phyloP scores from a whole-genome alignment of 2,797 vertebrate species.

The Gambusia yucatana region DNA sequence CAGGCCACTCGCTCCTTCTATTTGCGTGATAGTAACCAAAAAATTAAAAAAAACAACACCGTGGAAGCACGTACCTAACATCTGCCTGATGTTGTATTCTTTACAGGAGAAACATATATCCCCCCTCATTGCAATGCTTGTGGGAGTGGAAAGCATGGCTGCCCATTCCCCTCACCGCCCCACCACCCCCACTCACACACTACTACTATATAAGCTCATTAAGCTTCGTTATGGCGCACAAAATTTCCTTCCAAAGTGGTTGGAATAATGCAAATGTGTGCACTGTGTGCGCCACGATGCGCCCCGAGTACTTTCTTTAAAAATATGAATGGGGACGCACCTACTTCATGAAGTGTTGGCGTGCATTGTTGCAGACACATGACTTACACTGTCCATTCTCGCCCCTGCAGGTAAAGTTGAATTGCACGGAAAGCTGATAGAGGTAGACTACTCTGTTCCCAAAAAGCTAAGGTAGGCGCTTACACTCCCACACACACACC shows the following conservation, averaged over 20 bases:
- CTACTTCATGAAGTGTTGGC: constrained; percentile 76
- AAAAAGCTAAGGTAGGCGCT: constrained; percentile 93
- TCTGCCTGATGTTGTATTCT: constrained; percentile 7
- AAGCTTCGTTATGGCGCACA: constrained; percentile 76
- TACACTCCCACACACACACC: constrained; percentile 29
- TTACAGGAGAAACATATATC: constrained; percentile 41
- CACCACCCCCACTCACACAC: not conserved
- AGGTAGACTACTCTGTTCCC: constrained; percentile 95
- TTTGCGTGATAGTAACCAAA: not conserved
- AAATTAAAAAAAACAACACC: not conserved
- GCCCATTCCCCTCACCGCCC: constrained; percentile 74
- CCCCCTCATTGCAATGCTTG: constrained; percentile 71
- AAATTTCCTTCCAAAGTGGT: constrained; percentile 48
- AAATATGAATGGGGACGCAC: constrained; percentile 68
- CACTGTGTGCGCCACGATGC: constrained; percentile 24
- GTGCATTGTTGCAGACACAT: constrained; percentile 63
- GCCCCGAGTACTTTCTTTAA: constrained; percentile 14
- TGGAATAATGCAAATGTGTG: constrained; percentile 39
- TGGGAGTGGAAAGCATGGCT: constrained; percentile 88
- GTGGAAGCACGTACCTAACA: constrained; percentile 43
- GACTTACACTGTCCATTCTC: constrained; percentile 69
- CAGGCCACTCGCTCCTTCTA: constrained; percentile 74
- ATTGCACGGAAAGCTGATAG: constrained; percentile 96
- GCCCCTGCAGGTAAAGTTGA: constrained; percentile 91
- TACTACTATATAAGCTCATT: constrained; percentile 78